Conservation (phyloP, 2,113 vertebrate species). For the Lota lota region DNA sequence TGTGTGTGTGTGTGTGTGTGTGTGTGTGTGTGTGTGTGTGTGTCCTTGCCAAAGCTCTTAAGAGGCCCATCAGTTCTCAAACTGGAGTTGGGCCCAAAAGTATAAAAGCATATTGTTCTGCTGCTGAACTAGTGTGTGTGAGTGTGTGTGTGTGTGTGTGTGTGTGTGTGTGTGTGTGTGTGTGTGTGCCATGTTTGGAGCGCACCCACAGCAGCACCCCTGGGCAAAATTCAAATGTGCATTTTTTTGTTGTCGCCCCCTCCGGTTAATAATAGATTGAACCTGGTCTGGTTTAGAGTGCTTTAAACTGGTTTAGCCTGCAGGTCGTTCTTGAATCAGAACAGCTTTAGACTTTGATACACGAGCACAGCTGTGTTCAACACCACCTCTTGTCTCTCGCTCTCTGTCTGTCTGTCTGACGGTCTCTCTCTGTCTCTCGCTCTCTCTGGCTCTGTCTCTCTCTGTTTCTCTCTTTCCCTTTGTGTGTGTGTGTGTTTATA, state of each 20-base stretch:
- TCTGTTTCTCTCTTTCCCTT: no score
- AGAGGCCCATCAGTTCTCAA: constrained; percentile 40
- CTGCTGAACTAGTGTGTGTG: constrained; percentile 16
- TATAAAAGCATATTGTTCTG: constrained; percentile 28
- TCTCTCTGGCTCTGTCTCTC: no score
- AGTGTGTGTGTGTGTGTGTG: constrained; percentile 2
- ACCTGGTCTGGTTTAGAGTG: background rate
- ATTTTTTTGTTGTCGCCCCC: constrained; percentile 15
- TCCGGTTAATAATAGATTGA: constrained; percentile 25
- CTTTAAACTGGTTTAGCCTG: background rate
- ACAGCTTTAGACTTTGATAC: constrained; percentile 1
- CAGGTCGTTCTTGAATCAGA: constrained; percentile 14
- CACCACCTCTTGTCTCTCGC: background rate
- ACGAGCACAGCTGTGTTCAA: constrained; percentile 1
- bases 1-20: constrained; percentile 2
- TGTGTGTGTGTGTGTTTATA: no score
- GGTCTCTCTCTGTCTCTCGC: background rate
- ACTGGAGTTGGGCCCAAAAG: constrained; percentile 42
- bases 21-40: background rate
- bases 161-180: constrained; percentile 8
- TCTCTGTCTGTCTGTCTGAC: constrained; percentile 5
- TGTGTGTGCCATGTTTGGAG: background rate
- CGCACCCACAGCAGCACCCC: constrained; percentile 7
- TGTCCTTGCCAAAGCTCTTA: constrained; percentile 43
- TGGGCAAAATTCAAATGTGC: constrained; percentile 10